These are phyloP conservation scores for Chaunax sp. DNA, from an alignment of 2,797 vertebrate genomes.

Conservation along the genomic window DNA sequence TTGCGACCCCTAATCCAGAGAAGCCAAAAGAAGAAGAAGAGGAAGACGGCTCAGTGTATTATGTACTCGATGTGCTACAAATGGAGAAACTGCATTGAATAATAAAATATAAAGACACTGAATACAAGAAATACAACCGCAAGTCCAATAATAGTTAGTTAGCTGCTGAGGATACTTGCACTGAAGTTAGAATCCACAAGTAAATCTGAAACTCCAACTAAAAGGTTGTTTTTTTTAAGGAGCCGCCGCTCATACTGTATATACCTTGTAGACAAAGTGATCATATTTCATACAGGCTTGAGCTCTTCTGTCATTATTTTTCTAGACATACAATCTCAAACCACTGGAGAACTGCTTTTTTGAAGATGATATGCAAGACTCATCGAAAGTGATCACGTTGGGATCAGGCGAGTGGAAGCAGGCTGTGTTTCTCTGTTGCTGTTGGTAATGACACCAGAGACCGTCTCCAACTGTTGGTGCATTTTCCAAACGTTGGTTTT, in stretches of 20 bases:
- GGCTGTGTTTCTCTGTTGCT: constrained; percentile 24
- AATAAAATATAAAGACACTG: not conserved
- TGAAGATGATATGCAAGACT: constrained; percentile 60
- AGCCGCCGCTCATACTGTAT: constrained; percentile 41
- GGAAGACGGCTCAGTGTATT: too few relatives aligned
- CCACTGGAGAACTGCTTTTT: constrained; percentile 42
- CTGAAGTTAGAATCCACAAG: constrained; percentile 53
- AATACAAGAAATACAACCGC: not conserved
- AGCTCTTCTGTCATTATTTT: constrained; percentile 64
- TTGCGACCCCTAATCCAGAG: too few relatives aligned
- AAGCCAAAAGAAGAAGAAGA: too few relatives aligned
- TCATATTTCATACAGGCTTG: constrained; percentile 60
- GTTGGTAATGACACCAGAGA: constrained; percentile 45
- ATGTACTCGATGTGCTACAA: not conserved
- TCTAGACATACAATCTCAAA: constrained; percentile 64
- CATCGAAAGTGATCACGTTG: constrained; percentile 36
- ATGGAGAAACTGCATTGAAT: not conserved
- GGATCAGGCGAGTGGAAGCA: constrained; percentile 34
- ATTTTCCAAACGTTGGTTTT: constrained; percentile 52
- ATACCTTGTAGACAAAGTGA: constrained; percentile 53
- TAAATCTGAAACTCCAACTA: constrained; percentile 64
- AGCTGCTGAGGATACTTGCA: constrained; percentile 28
- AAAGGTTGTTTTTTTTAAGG: constrained; percentile 56
- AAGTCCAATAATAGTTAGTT: constrained; percentile 44
- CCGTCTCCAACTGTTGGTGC: constrained; percentile 14